Evolutionary conservation across 2,888 invertebrate species (phyloP).

Genomic region (Drosophila sordidapex): DNA sequence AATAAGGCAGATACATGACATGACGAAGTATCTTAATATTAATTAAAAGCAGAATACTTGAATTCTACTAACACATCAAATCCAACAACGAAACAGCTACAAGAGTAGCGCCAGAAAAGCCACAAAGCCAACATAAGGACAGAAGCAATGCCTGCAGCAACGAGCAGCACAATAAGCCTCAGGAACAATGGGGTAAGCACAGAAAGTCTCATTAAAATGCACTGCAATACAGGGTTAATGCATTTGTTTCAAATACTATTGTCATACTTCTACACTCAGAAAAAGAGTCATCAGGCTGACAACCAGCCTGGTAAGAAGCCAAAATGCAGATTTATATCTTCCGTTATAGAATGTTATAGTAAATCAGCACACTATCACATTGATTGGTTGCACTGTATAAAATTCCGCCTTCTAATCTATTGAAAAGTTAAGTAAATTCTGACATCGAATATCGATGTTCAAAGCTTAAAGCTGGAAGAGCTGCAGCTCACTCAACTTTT

Average conservation of each 20-base stretch:
- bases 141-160: slow-evolving; percentile 30
- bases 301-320: too few species aligned
- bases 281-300: too few species aligned
- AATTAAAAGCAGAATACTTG: slow-evolving; percentile 69
- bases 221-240: neutral
- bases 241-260: neutral
- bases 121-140: slow-evolving; percentile 18
- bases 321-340: neutral
- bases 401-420: neutral
- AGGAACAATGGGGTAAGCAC: slow-evolving; percentile 45
- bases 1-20: slow-evolving; percentile 67
- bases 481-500: slow-evolving; percentile 17
- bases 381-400: slow-evolving; percentile 8
- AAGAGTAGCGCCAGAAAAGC: slow-evolving; percentile 1
- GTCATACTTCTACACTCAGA: neutral
- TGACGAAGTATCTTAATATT: slow-evolving; percentile 71
- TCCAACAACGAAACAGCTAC: slow-evolving; percentile 4
- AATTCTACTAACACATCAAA: slow-evolving; percentile 20
- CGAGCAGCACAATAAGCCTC: slow-evolving; percentile 24
- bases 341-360: neutral
- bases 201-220: slow-evolving; percentile 50
- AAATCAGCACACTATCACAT: neutral
- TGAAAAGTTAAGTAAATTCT: neutral
- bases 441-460: slow-evolving; percentile 5
- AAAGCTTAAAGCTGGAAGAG: neutral